Conservation (phyloP, 2,888 invertebrate genomes). For the Stegana nigrithorax region DNA sequence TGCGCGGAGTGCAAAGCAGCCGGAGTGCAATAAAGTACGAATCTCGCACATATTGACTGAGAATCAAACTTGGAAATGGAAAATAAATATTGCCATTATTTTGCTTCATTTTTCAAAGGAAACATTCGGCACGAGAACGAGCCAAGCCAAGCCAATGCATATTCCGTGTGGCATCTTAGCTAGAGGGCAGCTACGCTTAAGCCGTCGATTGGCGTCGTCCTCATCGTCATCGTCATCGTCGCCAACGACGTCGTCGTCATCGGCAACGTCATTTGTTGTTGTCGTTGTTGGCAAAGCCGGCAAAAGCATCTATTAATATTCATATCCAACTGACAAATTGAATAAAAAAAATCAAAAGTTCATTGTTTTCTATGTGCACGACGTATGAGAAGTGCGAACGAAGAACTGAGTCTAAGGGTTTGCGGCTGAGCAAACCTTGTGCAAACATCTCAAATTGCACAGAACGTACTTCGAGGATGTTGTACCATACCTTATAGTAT, state of each 20-base stretch:
- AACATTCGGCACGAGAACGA: not conserved
- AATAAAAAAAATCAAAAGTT: conserved; percentile 36
- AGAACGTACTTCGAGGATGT: no score
- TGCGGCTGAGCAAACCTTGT: not conserved
- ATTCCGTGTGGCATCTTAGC: not conserved
- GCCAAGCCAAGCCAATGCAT: not conserved
- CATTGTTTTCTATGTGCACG: conserved; percentile 35
- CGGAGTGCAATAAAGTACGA: not conserved
- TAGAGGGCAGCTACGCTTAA: not conserved
- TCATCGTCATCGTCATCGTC: not conserved
- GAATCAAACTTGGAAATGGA: conserved; percentile 46
- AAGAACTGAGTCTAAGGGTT: not conserved
- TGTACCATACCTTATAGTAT: no score
- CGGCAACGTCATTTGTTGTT: not conserved
- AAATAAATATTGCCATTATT: conserved; percentile 58
- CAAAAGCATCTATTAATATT: conserved; percentile 51
- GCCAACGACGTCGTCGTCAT: not conserved
- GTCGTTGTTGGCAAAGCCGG: not conserved
- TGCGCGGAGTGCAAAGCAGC: not conserved
- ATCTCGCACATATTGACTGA: conserved; percentile 17
- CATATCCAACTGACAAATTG: conserved; percentile 45
- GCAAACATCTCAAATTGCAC: not conserved
- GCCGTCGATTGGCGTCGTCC: no score
- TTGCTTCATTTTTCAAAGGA: conserved; percentile 33
- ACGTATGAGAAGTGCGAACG: not conserved